These are phyloP conservation scores for Synergus itoensis DNA, from an alignment of 2,888 invertebrate genomes.

Conservation along the genomic window DNA sequence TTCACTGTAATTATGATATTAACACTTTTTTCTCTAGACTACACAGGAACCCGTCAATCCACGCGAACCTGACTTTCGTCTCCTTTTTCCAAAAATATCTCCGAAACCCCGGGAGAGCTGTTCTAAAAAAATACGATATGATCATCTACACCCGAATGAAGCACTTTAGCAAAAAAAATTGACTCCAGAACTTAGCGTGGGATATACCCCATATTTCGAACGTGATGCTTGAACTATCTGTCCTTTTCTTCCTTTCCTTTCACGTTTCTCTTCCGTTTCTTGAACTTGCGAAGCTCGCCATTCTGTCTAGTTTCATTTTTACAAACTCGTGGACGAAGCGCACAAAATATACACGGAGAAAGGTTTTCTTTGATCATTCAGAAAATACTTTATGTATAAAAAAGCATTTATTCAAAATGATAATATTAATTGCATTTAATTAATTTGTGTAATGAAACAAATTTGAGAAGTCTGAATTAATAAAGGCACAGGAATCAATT, in stretches of 20 bases:
- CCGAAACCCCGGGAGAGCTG: no score
- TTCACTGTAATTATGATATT: no score
- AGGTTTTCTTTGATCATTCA: conserved; percentile 14
- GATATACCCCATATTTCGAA: no score
- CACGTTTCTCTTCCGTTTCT: conserved; percentile 47
- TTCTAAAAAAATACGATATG: no score
- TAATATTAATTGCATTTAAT: neutral
- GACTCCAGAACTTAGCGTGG: no score
- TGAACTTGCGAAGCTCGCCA: neutral
- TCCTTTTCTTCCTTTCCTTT: conserved; percentile 51
- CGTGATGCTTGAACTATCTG: conserved; percentile 3
- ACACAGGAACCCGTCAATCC: no score
- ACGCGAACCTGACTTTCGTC: no score
- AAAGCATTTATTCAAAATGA: neutral
- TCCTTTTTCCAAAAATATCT: no score
- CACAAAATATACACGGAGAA: conserved; percentile 17
- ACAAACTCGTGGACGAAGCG: neutral
- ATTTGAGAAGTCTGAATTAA: conserved; percentile 1
- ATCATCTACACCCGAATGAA: no score
- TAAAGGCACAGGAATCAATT: neutral
- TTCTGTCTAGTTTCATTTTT: conserved; percentile 7
- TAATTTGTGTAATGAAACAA: neutral
- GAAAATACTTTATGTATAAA: neutral
- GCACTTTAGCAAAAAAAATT: no score
- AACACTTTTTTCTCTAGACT: no score